phyloP scores from a whole-genome alignment of 1,140 invertebrate genomes.

The Magallana angulata region DNA sequence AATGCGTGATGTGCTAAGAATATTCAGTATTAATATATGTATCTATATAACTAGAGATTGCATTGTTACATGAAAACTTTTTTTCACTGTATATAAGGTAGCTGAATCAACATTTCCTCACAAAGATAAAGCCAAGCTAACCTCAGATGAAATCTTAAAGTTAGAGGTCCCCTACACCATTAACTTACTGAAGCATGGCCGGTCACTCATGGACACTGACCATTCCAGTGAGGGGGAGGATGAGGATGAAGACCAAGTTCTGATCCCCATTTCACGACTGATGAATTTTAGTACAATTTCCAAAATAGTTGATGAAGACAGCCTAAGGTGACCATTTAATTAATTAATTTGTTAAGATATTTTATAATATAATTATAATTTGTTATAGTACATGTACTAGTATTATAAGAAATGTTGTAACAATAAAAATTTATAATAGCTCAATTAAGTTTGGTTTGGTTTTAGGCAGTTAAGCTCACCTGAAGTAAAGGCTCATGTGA shows the following conservation, averaged over 20 bases:
- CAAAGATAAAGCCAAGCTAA: neutral
- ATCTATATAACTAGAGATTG: too few relatives aligned
- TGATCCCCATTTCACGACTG: neutral
- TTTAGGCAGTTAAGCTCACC: too few relatives aligned
- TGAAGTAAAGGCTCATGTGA: too few relatives aligned
- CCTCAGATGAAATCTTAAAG: conserved; percentile 17
- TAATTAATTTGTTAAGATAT: neutral
- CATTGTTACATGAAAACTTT: too few relatives aligned
- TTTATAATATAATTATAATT: neutral
- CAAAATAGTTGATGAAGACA: neutral
- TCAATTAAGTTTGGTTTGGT: too few relatives aligned
- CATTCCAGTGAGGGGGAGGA: neutral
- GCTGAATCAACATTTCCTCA: conserved; percentile 41
- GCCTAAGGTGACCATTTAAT: neutral
- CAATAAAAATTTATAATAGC: too few relatives aligned
- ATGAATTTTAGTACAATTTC: conserved; percentile 11
- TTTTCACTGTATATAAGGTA: neutral
- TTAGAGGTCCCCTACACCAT: conserved; percentile 36
- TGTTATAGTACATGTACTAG: neutral
- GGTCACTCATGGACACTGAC: neutral
- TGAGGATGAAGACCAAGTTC: neutral
- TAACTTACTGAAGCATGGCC: neutral
- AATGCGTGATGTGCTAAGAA: too few relatives aligned
- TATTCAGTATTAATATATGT: too few relatives aligned
- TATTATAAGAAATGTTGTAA: too few relatives aligned